Evolutionary conservation across 1,140 invertebrate species (phyloP), one percentile per base, ranked within the genome.

Genomic region (Littorina saxatilis): DNA sequence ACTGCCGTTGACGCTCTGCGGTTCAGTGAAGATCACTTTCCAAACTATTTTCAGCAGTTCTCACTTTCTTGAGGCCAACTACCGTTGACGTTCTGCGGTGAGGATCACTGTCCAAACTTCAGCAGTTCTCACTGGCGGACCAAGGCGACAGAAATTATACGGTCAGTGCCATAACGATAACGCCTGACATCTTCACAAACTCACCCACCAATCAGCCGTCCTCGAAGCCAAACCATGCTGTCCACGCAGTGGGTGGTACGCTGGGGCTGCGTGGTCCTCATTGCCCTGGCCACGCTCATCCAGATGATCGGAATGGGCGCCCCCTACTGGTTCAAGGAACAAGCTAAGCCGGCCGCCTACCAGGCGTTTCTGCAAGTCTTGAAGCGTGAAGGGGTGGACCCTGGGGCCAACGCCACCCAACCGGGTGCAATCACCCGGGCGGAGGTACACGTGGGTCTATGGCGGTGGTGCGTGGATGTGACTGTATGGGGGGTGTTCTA

Each of bases 391-490:
- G 76, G 76, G 29, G n/a, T 63, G 5, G 17, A 52, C 43, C 27
- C n/a, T 4, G 55, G 27, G 27, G 27, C 50, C 47, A 52, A 58
- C 52, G 32, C 9, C 55, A 63, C 35, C 0, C 15, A 11, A 4
- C 32, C 47, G 29, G 15, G 39, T 0, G 58, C 7, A 20, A 52
- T 29, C 70, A 29, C 37, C 13, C 2, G 29, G 40, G 70, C 70
- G 1, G 70, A 50, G 27, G 70, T 29, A 2, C 20, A 73, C 70
- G 70, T 73, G 40, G 70, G 70, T 13, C 20, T 73, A 43, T 73
- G 70, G 70, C 47, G 40, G 70, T 73, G 70, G 70, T 73, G 70
- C 35, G 70, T 73, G 39, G 70, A 73, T 39, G 70, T 73, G 29
- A 23, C 37, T 35, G 40, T 72, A 23, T 20, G 35, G 2, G 37